Percentiles rank a stretch among this genome's conserved stretches.
Evolutionary conservation across 2,113 vertebrate species (phyloP).

Genomic region (Campylorhamphus procurvoides): DNA sequence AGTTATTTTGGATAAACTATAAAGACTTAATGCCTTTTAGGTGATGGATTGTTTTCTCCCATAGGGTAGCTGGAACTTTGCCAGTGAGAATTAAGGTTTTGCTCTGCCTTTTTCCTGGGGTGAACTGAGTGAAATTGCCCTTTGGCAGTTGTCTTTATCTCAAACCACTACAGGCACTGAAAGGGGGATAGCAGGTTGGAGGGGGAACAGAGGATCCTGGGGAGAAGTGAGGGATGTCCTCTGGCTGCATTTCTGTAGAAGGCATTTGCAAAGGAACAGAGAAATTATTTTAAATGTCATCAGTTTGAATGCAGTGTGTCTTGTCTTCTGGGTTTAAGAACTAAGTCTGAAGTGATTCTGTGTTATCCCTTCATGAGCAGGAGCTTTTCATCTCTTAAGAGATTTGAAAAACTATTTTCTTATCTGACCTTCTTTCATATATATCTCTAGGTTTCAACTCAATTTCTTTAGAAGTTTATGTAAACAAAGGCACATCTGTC

Average conservation of each 20-base stretch:
- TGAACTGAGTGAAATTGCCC: slow-evolving; percentile 20
- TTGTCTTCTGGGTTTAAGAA: slow-evolving; percentile 43
- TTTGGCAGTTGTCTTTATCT: slow-evolving; percentile 42
- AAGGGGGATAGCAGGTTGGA: neutral
- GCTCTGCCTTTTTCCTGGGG: neutral
- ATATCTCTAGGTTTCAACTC: slow-evolving; percentile 17
- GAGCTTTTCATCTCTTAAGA: slow-evolving; percentile 18
- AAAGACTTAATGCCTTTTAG: slow-evolving; percentile 5
- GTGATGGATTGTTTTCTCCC: slow-evolving; percentile 12
- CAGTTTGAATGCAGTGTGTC: neutral
- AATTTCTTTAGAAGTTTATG: neutral
- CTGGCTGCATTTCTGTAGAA: slow-evolving; percentile 37
- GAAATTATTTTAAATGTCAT: slow-evolving; percentile 55
- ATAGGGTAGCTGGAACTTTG: neutral
- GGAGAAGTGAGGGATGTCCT: slow-evolving; percentile 20
- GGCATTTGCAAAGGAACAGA: neutral
- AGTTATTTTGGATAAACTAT: neutral
- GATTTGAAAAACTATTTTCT: slow-evolving; percentile 14
- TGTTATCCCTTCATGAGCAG: slow-evolving; percentile 10
- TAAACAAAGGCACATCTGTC: slow-evolving; percentile 27
- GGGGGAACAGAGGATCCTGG: neutral
- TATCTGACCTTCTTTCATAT: slow-evolving; percentile 30
- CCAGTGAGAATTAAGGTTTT: slow-evolving; percentile 5
- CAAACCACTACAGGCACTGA: neutral
- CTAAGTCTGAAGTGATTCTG: neutral